phyloP scores from a whole-genome alignment of 37 sponge, comb jelly and placozoan species.

The Eunapius fragilis region DNA sequence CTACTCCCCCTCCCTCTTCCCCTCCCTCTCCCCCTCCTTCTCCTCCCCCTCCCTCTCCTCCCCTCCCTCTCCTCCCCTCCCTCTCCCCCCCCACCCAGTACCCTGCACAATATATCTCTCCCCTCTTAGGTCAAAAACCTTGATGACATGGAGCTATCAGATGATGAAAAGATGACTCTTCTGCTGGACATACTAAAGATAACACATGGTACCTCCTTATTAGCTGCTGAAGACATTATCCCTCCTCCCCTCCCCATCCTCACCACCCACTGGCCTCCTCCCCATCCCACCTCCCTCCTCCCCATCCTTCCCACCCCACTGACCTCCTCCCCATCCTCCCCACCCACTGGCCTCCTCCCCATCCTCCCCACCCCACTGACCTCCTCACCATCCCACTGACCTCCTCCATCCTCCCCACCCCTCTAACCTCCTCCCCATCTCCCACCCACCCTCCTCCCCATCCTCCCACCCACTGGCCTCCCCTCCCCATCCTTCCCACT shows the following conservation, averaged over 20 bases:
- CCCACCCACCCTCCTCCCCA: not conserved
- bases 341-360: too few relatives aligned
- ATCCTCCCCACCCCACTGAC: too few relatives aligned
- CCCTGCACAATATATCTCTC: too few relatives aligned
- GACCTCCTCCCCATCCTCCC: too few relatives aligned
- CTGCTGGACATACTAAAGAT: conserved; percentile 40
- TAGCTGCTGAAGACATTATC: not conserved
- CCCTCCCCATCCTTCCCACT: not conserved
- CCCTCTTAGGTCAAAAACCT: conserved; percentile 44
- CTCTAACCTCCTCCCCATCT: not conserved
- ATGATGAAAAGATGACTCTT: conserved; percentile 48
- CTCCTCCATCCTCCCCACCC: not conserved
- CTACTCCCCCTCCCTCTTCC: too few relatives aligned
- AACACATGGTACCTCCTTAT: conserved; percentile 26
- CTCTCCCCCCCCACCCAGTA: too few relatives aligned
- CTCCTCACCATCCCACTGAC: not conserved
- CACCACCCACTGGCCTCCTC: too few relatives aligned
- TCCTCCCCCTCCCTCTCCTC: too few relatives aligned
- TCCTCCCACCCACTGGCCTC: not conserved
- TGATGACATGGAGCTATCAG: conserved; percentile 37
- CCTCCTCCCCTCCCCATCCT: not conserved
- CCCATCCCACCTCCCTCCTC: too few relatives aligned
- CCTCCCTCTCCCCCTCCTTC: too few relatives aligned
- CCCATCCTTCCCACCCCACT: too few relatives aligned
- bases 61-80: too few relatives aligned